Evolutionary conservation across 2,888 invertebrate genomes (phyloP).

Genomic region (Scelioninae gen. 2): DNA sequence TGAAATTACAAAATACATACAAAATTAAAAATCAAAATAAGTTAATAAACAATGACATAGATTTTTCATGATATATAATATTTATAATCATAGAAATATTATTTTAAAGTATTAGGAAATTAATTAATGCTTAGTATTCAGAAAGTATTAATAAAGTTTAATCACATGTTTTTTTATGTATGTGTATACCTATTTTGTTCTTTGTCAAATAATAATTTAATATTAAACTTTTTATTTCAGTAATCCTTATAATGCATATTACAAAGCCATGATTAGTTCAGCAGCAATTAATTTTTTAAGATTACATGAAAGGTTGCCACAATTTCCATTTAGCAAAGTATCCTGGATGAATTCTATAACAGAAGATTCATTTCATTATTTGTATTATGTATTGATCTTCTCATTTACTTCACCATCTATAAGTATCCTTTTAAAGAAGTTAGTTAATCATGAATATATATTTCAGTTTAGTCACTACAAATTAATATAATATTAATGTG

Average conservation of each 20-base stretch:
- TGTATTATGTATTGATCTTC: constrained; percentile 96
- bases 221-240: constrained; percentile 75
- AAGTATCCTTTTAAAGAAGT: constrained; percentile 82
- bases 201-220: not conserved
- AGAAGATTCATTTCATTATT: constrained; percentile 97
- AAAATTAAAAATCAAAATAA: too few relatives aligned
- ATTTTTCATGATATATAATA: too few relatives aligned
- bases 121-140: too few relatives aligned
- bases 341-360: constrained; percentile 87
- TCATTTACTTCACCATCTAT: constrained; percentile 92
- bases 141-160: too few relatives aligned
- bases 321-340: constrained; percentile 87
- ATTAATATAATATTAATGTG: too few relatives aligned
- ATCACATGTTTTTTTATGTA: too few relatives aligned
- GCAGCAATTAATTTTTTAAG: constrained; percentile 96
- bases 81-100: too few relatives aligned
- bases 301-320: constrained; percentile 94
- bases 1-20: too few relatives aligned
- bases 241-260: constrained; percentile 87
- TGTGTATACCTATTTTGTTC: too few relatives aligned
- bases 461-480: not conserved
- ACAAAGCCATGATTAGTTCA: constrained; percentile 93
- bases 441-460: not conserved
- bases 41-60: too few relatives aligned
- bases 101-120: too few relatives aligned